Conservation (phyloP, 2,888 invertebrate species). For the Eupithecia subumbrata region DNA sequence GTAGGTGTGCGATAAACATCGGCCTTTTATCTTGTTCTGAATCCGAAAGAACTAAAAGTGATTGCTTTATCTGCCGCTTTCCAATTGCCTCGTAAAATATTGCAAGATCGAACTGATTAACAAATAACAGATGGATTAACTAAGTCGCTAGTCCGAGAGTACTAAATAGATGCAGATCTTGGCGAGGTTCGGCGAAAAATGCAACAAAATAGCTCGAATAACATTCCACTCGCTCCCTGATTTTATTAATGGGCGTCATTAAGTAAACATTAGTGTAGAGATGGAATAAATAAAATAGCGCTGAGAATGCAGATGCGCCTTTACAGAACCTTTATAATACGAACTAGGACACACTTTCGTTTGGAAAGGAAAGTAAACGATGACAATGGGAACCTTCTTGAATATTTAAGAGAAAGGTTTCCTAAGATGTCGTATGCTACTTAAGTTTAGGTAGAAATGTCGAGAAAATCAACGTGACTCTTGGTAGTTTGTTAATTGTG, state of each 20-base stretch:
- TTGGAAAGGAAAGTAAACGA: conserved; percentile 72
- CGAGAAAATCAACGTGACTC: conserved; percentile 45
- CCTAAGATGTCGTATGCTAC: conserved; percentile 45
- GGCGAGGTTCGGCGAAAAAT: conserved; percentile 18
- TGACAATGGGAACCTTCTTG: conserved; percentile 59
- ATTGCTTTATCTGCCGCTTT: conserved; percentile 67
- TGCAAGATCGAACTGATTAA: conserved; percentile 59
- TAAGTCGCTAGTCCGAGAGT: conserved; percentile 16
- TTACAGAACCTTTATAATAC: conserved; percentile 63
- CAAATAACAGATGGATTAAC: conserved; percentile 52
- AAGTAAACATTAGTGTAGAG: conserved; percentile 35
- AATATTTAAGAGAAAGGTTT: conserved; percentile 57
- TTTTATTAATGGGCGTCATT: conserved; percentile 40
- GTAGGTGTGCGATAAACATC: conserved; percentile 59
- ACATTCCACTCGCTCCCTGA: conserved; percentile 29
- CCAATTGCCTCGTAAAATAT: conserved; percentile 68
- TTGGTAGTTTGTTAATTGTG: conserved; percentile 40
- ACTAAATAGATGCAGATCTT: conserved; percentile 21
- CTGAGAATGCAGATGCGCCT: conserved; percentile 64
- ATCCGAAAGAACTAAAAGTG: conserved; percentile 67
- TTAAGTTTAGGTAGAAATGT: conserved; percentile 40
- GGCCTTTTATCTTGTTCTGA: conserved; percentile 65
- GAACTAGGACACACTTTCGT: conserved; percentile 75
- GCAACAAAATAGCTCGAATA: conserved; percentile 22
- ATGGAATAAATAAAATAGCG: conserved; percentile 41